Conservation (phyloP, 2,113 vertebrate genomes). For the Tragelaphus strepsiceros region DNA sequence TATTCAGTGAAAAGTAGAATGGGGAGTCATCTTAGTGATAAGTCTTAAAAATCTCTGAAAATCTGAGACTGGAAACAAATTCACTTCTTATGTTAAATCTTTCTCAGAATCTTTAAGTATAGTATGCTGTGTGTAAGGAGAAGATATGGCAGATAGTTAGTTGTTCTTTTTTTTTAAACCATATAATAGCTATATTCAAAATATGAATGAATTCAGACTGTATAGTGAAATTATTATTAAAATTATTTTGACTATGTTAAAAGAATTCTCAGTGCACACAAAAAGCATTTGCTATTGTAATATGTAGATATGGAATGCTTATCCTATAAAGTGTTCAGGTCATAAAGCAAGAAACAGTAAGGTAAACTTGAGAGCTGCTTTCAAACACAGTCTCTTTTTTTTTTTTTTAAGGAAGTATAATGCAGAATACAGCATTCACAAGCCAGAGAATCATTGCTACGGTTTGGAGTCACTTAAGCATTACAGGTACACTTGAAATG, state of each 20-base stretch:
- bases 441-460: background rate
- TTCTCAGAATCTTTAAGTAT: background rate
- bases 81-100: background rate
- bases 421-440: background rate
- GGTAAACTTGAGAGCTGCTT: background rate
- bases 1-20: background rate
- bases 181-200: background rate
- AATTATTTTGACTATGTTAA: background rate
- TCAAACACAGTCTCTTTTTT: background rate
- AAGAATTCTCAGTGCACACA: background rate
- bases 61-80: background rate
- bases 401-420: background rate
- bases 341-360: background rate
- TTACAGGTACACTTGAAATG: background rate
- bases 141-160: background rate
- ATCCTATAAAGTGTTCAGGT: background rate
- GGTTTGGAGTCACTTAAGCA: background rate
- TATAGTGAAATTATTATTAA: background rate
- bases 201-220: background rate
- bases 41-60: constrained; percentile 4
- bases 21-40: background rate
- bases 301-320: background rate
- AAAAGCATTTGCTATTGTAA: background rate
- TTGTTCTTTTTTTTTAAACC: background rate
- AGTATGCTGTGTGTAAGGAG: background rate